Evolutionary conservation across 2,113 vertebrate genomes (phyloP).

Genomic region (Chiloscyllium plagiosum): DNA sequence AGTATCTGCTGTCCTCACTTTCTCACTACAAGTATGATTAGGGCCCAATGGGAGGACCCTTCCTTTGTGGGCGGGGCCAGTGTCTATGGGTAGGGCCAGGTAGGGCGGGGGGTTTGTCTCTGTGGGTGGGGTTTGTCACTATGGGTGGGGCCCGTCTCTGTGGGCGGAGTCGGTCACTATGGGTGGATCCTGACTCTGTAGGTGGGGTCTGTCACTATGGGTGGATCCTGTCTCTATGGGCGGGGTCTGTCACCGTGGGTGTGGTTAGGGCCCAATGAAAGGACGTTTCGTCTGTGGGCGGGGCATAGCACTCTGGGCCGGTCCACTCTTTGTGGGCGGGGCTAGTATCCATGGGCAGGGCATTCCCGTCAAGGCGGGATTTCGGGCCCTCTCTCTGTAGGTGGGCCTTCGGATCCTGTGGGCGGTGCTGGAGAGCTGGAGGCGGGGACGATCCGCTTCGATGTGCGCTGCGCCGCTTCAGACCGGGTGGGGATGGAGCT

Average conservation of each 20-base stretch:
- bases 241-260: neutral
- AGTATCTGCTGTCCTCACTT: no score
- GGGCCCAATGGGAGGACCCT: no score
- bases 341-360: neutral
- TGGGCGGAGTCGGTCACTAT: neutral
- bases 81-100: no score
- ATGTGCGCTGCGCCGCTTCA: neutral
- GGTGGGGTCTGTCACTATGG: no score
- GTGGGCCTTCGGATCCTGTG: no score
- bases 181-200: no score
- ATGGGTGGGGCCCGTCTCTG: no score
- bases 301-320: neutral
- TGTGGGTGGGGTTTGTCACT: neutral
- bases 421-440: neutral
- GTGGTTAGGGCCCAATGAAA: neutral
- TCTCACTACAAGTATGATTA: no score
- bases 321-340: neutral
- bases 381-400: no score
- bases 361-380: neutral
- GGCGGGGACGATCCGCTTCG: neutral
- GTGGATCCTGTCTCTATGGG: no score
- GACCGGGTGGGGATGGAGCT: conserved; percentile 63
- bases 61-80: neutral
- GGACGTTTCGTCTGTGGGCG: neutral
- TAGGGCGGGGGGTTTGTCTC: neutral